Base-by-base conservation (phyloP, 2,888 invertebrate genomes). In the Taphrorychus bicolor region DNA sequence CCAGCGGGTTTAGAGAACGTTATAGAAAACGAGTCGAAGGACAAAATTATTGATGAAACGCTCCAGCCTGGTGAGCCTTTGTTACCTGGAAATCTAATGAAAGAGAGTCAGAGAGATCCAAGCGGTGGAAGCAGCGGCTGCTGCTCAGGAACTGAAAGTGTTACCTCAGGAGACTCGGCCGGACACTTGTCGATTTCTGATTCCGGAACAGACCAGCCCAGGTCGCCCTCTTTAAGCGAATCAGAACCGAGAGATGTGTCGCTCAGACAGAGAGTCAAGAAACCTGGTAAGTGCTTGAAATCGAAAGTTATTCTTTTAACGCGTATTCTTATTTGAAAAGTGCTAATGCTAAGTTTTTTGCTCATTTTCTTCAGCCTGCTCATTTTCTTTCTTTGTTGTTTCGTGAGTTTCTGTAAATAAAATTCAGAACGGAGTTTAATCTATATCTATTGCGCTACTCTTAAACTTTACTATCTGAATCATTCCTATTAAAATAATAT, bases 141-240 rank as follows among this genome's bases (percentile, higher is more conserved):
- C 71, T 85, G 86, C 57, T 86, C 85, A 18, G 86, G 84, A 3
- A 85, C 85, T 63, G 86, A 85, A 68, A 87, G 86, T 62, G 85
- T 85, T 0, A 86, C 86, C 2, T 86, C 86, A 0, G 73, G 85
- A 7, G 86, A 85, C 24, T 83, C 86, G 0, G 83, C 83, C 5
- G 84, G 85, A 1, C 84, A 85, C 54, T 81, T 85, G 21, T 84
- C 85, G 2, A 66, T 70, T 57, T 81, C 83, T 0, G 84, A 84
- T 76, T 83, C 84, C 2, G 84, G 84, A 51, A 83, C 82, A 2
- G 84, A 84, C 66, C 82, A 82, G 69, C 78, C 77, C 3, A 70
- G 71, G 40, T 72, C 75, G 4, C 71, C 75, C 16, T 72, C 73
- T 16, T 72, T 73, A n/a, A 71, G 73, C 52, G 76, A 76, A 22